Evolutionary conservation across 2,797 vertebrate species (phyloP).

Genomic region (Scolopax rusticola): DNA sequence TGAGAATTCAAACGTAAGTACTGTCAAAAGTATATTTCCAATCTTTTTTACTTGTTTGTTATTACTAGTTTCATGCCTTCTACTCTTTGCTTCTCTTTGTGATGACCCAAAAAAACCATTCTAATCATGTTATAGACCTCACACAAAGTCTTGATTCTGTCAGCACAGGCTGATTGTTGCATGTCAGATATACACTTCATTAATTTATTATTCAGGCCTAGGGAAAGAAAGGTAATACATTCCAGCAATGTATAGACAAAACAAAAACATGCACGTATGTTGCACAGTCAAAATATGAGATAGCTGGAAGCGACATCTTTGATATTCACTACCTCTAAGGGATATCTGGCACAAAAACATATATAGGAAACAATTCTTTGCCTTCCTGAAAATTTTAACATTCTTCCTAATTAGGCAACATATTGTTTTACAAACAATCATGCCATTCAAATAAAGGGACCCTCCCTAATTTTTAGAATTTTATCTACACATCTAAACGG

Average conservation of each 20-base stretch:
- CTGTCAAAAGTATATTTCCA: neutral
- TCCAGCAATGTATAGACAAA: neutral
- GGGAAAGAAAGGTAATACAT: neutral
- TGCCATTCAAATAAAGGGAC: neutral
- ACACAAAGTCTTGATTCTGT: slow-evolving; percentile 16
- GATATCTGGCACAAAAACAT: neutral
- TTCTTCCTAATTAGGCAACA: neutral
- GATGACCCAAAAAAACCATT: neutral
- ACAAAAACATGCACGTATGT: slow-evolving; percentile 21
- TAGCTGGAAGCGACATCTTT: neutral
- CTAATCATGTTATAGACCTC: neutral
- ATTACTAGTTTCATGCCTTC: neutral
- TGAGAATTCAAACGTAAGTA: neutral
- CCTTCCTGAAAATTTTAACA: neutral
- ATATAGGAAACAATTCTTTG: neutral
- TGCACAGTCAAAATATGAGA: neutral
- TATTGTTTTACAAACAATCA: neutral
- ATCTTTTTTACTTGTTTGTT: neutral
- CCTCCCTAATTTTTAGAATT: neutral
- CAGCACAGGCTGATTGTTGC: neutral
- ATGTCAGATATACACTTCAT: neutral
- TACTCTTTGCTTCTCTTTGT: neutral
- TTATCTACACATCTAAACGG: neutral
- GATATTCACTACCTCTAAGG: neutral
- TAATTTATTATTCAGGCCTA: slow-evolving; percentile 35